These are phyloP conservation scores for Prionailurus viverrinus DNA, from an alignment of 2,113 vertebrate species.

Conservation along the genomic window DNA sequence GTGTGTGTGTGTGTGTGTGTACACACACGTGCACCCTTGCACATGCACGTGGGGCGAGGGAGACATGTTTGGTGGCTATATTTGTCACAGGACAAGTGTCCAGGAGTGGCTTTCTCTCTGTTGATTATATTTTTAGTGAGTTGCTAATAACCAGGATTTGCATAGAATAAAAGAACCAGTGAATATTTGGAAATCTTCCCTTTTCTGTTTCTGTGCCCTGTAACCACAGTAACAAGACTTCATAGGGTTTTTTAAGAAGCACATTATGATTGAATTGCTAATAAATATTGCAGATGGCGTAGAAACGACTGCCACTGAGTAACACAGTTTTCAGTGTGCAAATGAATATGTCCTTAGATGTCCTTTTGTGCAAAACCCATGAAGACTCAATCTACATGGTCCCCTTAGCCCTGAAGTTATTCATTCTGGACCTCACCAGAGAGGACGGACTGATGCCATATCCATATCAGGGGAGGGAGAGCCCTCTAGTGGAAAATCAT, in stretches of 20 bases:
- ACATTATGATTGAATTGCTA: not conserved
- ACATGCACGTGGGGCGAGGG: too few relatives aligned
- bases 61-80: not conserved
- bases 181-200: constrained; percentile 35
- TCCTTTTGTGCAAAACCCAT: constrained; percentile 40
- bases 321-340: not conserved
- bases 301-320: not conserved
- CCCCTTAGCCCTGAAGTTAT: not conserved
- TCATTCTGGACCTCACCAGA: constrained; percentile 43
- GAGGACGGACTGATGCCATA: not conserved
- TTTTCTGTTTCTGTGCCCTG: not conserved
- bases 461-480: constrained; percentile 46
- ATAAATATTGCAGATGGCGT: not conserved
- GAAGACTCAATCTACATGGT: not conserved
- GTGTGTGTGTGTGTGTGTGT: not conserved
- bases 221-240: constrained; percentile 60
- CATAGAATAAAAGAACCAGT: constrained; percentile 7
- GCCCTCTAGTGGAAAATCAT: constrained; percentile 83
- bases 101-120: not conserved
- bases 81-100: constrained; percentile 4
- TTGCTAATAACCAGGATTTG: not conserved
- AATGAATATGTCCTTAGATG: not conserved
- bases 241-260: not conserved
- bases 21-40: not conserved
- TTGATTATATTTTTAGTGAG: not conserved